phyloP scores from a whole-genome alignment of 2,797 vertebrate species.

The Ataeniobius toweri region DNA sequence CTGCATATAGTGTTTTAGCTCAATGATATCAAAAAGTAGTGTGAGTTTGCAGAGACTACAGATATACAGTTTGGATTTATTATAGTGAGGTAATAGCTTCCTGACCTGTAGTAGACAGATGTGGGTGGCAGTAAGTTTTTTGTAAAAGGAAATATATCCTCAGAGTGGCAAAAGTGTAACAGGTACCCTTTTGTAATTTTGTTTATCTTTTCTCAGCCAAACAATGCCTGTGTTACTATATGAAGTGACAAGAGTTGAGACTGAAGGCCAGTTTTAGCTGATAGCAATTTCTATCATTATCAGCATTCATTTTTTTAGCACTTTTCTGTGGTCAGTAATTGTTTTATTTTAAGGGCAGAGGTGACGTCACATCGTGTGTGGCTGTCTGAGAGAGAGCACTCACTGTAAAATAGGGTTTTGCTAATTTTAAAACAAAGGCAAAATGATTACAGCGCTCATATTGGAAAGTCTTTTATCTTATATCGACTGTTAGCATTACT shows the following conservation, averaged over 20 bases:
- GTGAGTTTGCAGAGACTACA: too few species aligned
- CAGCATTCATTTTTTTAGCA: background rate
- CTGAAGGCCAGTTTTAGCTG: background rate
- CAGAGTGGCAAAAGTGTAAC: too few species aligned
- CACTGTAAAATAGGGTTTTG: background rate
- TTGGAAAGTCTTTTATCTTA: background rate
- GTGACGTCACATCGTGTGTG: background rate
- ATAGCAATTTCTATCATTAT: background rate
- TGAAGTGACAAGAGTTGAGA: background rate
- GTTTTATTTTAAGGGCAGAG: background rate
- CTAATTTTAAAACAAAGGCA: background rate
- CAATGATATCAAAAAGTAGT: background rate
- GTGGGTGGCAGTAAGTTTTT: too few species aligned
- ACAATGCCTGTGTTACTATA: too few species aligned
- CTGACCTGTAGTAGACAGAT: too few species aligned
- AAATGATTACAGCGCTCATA: background rate
- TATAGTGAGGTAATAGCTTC: too few species aligned
- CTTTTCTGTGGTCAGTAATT: too few species aligned
- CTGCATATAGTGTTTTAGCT: background rate
- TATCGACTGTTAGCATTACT: background rate
- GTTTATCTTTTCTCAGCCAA: too few species aligned
- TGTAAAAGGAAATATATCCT: too few species aligned
- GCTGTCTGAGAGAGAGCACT: background rate
- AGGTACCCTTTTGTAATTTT: too few species aligned
- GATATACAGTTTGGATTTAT: background rate